phyloP scores from a whole-genome alignment of 2,113 vertebrate genomes.

The Tychaedon coryphoeus region DNA sequence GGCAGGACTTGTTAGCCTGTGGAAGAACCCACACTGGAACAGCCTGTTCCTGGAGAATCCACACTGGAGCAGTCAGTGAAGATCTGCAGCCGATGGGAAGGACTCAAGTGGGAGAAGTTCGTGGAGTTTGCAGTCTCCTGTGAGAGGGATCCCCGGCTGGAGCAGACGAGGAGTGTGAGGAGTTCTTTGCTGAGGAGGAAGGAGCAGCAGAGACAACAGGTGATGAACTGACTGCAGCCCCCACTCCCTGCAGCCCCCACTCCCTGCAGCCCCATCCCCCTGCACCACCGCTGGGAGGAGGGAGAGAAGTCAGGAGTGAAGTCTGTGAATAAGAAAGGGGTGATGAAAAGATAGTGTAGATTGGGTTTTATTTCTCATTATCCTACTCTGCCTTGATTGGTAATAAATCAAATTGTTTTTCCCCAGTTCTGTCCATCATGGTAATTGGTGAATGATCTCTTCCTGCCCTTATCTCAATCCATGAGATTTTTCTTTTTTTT shows the following conservation, averaged over 20 bases:
- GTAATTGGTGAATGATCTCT: not conserved
- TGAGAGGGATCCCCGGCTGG: not conserved
- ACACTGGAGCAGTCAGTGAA: not conserved
- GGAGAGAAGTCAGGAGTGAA: not conserved
- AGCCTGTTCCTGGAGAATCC: not conserved
- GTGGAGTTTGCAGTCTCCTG: rapidly evolving
- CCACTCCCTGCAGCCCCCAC: too few species aligned
- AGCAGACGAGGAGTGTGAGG: not conserved
- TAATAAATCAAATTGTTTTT: not conserved
- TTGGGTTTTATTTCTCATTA: not conserved
- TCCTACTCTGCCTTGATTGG: not conserved
- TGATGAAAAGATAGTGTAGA: not conserved
- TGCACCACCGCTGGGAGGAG: not conserved
- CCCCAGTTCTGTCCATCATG: not conserved
- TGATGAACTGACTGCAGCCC: not conserved
- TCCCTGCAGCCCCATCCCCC: not conserved
- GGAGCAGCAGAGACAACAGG: not conserved
- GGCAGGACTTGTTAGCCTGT: not conserved
- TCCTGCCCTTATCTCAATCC: not conserved
- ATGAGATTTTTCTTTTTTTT: not conserved
- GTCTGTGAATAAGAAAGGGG: not conserved
- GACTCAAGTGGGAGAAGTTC: not conserved
- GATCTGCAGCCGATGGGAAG: not conserved
- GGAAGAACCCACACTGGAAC: not conserved
- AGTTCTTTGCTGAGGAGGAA: not conserved